Base-by-base conservation (phyloP, 2,113 vertebrate species). In the Carassius auratus region DNA sequence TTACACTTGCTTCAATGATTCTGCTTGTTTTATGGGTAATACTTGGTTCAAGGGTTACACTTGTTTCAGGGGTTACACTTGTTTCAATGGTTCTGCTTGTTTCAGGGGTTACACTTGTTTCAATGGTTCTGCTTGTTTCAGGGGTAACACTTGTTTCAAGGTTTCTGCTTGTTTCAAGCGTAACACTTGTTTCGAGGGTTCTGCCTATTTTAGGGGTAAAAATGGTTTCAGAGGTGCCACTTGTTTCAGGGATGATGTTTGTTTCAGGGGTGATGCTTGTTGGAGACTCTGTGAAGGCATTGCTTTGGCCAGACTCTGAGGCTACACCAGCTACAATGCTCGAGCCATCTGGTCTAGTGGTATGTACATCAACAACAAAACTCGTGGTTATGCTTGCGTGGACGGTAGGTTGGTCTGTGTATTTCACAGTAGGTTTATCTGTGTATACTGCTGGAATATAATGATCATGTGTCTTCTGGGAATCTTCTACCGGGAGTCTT, bases 41-140 rank as follows among this genome's bases (percentile, higher is more conserved):
- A 12, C n/a, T 62, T 62, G 15, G 8, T 38, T 21, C 33, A 69
- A 17, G 3, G 1, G 89, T 76, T 15, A 92, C 87, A n/a, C 91
- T 91, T 71, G 38, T 36, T n/a, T 74, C 84, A 75, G 14, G 8
- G 21, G 81, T 23, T 38, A 42, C n/a, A 4, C 91, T 91, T 57
- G 30, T 9, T 33, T 76, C 17, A 59, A 21, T 0, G 0, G 57
- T 21, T 21, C 6, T 12, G 26, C 23, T 64, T 26, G 62, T 64
- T 7, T 6, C 62, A 30, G 13, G 0, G 5, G 23, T 14, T 1
- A 30, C 10, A 66, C 23, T 15, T 66, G 62, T 1, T 52, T 52
- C 14, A 52, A 52, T 14, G 1, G 4, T 52, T 52, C 4, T 17
- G 5, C 50, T 15, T 52, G 50, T 64, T 64, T 30, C 2, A 26